Percentiles rank a stretch among this genome's conserved stretches.
Evolutionary conservation across 2,797 vertebrate genomes (phyloP).

Genomic region (Varecia variegata): DNA sequence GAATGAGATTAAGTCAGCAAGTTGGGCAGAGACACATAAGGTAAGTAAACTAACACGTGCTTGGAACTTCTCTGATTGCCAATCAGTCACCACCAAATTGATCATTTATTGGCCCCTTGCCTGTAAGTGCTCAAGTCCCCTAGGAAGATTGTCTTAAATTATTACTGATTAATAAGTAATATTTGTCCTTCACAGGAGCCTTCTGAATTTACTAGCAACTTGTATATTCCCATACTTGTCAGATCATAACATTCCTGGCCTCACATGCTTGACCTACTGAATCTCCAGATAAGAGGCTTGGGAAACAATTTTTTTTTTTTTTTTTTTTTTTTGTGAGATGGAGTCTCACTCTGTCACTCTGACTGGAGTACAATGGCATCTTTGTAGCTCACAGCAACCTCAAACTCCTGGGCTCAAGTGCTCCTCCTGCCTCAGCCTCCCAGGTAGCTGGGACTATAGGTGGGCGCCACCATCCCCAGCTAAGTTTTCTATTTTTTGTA

Average conservation of each 20-base stretch:
- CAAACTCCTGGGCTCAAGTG: no score
- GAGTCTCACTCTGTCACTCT: not conserved
- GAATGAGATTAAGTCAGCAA: not conserved
- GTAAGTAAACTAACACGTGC: not conserved
- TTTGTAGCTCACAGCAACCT: not conserved
- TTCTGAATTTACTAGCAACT: conserved; percentile 17
- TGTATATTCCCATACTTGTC: not conserved
- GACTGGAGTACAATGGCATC: not conserved
- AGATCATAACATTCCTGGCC: not conserved
- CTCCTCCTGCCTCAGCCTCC: no score
- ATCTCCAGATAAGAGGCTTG: not conserved
- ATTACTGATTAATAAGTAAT: not conserved
- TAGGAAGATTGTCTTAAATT: conserved; percentile 12
- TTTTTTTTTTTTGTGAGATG: not conserved
- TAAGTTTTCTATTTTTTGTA: no score
- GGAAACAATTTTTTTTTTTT: not conserved
- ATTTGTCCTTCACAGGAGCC: not conserved
- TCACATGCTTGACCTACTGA: not conserved
- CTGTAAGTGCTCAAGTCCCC: not conserved
- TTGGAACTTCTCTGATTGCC: not conserved
- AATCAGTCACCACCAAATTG: not conserved
- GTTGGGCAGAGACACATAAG: not conserved
- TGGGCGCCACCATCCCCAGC: no score
- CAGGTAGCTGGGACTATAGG: no score
- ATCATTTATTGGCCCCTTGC: not conserved